A percentile compares a stretch with the other conserved stretches of the same genome.
These are phyloP conservation scores for Ceratosolen solmsi DNA, from an alignment of 1,140 invertebrate species.

Conservation along the genomic window DNA sequence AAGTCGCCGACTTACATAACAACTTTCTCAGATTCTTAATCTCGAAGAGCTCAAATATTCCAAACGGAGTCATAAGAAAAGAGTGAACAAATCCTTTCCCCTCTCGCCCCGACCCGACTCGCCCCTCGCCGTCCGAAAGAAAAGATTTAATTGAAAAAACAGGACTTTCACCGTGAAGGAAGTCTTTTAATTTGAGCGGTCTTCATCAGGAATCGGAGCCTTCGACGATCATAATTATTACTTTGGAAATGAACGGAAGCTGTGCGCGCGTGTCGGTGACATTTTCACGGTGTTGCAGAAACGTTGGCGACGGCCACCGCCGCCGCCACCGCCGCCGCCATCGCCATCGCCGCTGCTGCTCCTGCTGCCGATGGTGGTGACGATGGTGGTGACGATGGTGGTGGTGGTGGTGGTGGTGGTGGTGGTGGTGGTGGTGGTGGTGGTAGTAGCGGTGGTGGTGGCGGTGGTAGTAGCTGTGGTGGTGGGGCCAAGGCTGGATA, in stretches of 20 bases:
- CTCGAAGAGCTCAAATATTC: slow-evolving; percentile 37
- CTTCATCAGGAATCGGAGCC: slow-evolving; percentile 46
- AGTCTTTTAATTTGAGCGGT: slow-evolving; percentile 37
- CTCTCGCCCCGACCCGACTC: no score
- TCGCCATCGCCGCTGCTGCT: no score
- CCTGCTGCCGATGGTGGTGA: no score
- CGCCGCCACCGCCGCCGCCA: no score
- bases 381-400: background rate
- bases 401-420: no score
- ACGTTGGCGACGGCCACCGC: no score
- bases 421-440: no score
- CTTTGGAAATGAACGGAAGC: background rate
- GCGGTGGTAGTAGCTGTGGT: no score
- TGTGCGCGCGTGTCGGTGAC: slow-evolving; percentile 27
- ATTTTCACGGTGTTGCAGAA: slow-evolving; percentile 19
- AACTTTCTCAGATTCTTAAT: slow-evolving; percentile 38
- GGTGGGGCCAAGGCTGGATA: no score
- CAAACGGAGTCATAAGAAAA: background rate
- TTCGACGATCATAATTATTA: slow-evolving; percentile 46
- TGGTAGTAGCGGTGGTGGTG: no score
- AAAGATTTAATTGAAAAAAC: slow-evolving; percentile 51
- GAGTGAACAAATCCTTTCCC: background rate
- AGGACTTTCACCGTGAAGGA: slow-evolving; percentile 5
- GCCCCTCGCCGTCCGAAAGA: no score
- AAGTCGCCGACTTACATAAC: slow-evolving; percentile 25